Percentiles rank a stretch among this genome's conserved stretches.
Evolutionary conservation across 2,888 invertebrate genomes (phyloP).

Genomic region (Caenorhabditis macrosperma): DNA sequence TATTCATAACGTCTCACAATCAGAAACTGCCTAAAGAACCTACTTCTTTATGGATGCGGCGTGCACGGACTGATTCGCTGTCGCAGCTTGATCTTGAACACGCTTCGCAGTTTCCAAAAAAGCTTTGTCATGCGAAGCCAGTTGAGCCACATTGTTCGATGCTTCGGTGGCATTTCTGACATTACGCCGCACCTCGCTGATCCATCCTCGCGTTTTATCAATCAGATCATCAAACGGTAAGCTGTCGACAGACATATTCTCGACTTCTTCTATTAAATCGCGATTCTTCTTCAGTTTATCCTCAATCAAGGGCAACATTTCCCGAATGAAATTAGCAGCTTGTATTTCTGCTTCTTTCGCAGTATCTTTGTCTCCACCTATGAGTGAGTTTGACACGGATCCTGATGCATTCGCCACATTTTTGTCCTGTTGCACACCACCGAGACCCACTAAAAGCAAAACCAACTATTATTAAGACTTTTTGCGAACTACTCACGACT

Average conservation of each 20-base stretch:
- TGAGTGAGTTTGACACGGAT: neutral
- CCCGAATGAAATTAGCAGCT: conserved; percentile 35
- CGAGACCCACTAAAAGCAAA: conserved; percentile 52
- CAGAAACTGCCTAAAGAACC: too few relatives aligned
- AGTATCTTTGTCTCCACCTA: conserved; percentile 39
- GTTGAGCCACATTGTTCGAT: conserved; percentile 1
- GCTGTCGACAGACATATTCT: conserved; percentile 38
- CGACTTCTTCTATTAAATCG: conserved; percentile 52
- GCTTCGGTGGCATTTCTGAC: conserved; percentile 18
- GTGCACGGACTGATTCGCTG: conserved; percentile 40
- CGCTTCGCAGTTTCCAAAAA: conserved; percentile 40
- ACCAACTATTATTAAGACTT: neutral
- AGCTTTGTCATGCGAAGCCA: conserved; percentile 37
- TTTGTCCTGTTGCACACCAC: conserved; percentile 45
- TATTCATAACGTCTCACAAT: too few relatives aligned
- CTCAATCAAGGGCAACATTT: conserved; percentile 48
- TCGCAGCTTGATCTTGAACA: conserved; percentile 37
- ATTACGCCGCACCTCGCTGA: conserved; percentile 35
- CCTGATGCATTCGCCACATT: conserved; percentile 10
- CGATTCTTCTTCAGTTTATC: conserved; percentile 49
- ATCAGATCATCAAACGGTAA: conserved; percentile 46
- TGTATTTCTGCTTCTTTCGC: conserved; percentile 47
- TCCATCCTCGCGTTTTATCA: conserved; percentile 48
- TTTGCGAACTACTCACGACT: conserved; percentile 1
- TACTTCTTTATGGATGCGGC: conserved; percentile 24